Evolutionary conservation across 2,888 invertebrate genomes (phyloP).

Genomic region (Pinctada fucata): DNA sequence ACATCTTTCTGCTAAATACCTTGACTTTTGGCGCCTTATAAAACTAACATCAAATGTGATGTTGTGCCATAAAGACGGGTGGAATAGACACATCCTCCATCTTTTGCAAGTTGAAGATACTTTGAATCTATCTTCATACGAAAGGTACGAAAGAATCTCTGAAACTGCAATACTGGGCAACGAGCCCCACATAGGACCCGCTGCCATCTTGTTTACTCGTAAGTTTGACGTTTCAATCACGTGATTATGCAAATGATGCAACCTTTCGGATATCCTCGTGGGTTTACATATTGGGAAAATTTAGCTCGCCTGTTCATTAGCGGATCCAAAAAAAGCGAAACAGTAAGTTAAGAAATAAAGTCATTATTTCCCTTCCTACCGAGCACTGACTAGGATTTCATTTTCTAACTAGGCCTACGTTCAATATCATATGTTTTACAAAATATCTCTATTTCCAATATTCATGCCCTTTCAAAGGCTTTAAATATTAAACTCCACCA

Average conservation of each 20-base stretch:
- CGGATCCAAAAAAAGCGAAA: too few relatives aligned
- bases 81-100: slow-evolving; percentile 79
- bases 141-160: slow-evolving; percentile 79
- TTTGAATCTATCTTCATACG: slow-evolving; percentile 78
- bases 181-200: slow-evolving; percentile 65
- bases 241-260: slow-evolving; percentile 17
- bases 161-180: slow-evolving; percentile 75
- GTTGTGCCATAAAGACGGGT: slow-evolving; percentile 72
- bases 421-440: too few relatives aligned
- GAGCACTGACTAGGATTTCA: too few relatives aligned
- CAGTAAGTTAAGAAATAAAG: too few relatives aligned
- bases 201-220: slow-evolving; percentile 59
- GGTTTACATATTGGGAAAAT: too few relatives aligned
- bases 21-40: slow-evolving; percentile 61
- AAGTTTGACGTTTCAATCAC: slow-evolving; percentile 31
- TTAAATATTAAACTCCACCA: too few relatives aligned
- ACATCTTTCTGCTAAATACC: slow-evolving; percentile 72
- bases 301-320: too few relatives aligned
- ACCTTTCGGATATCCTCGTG: too few relatives aligned
- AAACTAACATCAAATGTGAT: slow-evolving; percentile 58
- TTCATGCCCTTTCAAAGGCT: too few relatives aligned
- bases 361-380: too few relatives aligned
- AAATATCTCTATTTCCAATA: too few relatives aligned
- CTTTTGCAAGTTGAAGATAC: slow-evolving; percentile 80
- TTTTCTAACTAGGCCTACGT: too few relatives aligned